Conservation (phyloP, 2,888 invertebrate genomes). For the Tipula confusa region DNA sequence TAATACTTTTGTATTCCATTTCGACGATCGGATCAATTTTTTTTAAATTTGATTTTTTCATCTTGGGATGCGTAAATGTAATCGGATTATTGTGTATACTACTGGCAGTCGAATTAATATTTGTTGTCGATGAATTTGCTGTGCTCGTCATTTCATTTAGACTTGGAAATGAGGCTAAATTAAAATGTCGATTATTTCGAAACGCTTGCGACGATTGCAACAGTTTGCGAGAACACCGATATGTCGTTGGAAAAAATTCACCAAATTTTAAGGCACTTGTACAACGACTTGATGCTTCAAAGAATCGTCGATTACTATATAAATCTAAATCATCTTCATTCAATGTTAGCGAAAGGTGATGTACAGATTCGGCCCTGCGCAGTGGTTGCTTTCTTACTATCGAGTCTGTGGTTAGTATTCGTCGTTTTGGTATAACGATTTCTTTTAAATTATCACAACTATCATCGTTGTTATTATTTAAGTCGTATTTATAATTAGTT, state of each 20-base stretch:
- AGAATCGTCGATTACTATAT: conserved; percentile 21
- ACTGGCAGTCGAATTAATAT: not conserved
- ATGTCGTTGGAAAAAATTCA: conserved; percentile 32
- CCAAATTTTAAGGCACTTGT: conserved; percentile 31
- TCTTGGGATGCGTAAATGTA: not conserved
- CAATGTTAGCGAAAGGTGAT: conserved; percentile 34
- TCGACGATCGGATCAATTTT: conserved; percentile 37
- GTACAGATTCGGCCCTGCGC: conserved; percentile 31
- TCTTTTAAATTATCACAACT: not conserved
- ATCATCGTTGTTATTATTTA: not conserved
- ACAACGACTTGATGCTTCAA: conserved; percentile 29
- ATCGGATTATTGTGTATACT: not conserved
- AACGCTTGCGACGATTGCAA: conserved; percentile 8
- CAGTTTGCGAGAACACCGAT: conserved; percentile 32
- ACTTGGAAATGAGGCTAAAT: conserved; percentile 4
- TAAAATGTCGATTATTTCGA: not conserved
- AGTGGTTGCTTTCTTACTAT: not conserved
- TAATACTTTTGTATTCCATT: conserved; percentile 47
- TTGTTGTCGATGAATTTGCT: not conserved
- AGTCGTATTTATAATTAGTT: not conserved
- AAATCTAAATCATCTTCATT: conserved; percentile 31
- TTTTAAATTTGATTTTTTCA: not conserved
- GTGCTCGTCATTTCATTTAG: not conserved
- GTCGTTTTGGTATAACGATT: conserved; percentile 26
- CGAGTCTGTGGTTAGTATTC: conserved; percentile 28